Conservation (phyloP, 2,888 invertebrate species). For the Tetragonula carbonaria region DNA sequence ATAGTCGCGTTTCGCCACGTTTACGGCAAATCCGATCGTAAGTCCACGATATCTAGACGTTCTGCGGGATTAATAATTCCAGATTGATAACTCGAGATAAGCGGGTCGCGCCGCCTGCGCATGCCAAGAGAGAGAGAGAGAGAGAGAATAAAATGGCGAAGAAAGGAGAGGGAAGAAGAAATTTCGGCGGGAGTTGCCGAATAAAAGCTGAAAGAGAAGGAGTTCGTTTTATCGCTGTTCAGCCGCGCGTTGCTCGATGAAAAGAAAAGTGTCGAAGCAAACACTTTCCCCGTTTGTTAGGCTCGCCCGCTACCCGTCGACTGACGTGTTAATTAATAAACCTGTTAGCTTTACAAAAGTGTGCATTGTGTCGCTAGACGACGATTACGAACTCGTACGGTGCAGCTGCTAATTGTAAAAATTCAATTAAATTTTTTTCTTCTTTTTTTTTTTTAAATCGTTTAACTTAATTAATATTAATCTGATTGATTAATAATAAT, state of each 20-base stretch:
- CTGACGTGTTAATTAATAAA: slow-evolving; percentile 44
- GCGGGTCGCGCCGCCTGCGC: not conserved
- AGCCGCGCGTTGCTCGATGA: slow-evolving; percentile 35
- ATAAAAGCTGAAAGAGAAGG: slow-evolving; percentile 31
- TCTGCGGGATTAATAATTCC: slow-evolving; percentile 61
- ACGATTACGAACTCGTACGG: too few species aligned
- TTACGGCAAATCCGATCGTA: slow-evolving; percentile 25
- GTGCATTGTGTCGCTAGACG: not conserved
- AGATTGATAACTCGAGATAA: slow-evolving; percentile 60
- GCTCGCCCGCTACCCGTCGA: slow-evolving; percentile 6
- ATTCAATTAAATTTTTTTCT: too few species aligned
- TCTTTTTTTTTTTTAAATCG: too few species aligned
- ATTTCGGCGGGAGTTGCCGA: slow-evolving; percentile 39
- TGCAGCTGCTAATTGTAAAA: too few species aligned
- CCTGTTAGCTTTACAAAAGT: slow-evolving; percentile 1
- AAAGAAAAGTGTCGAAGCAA: slow-evolving; percentile 49
- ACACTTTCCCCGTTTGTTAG: slow-evolving; percentile 64
- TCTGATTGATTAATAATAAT: too few species aligned
- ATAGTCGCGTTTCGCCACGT: slow-evolving; percentile 43
- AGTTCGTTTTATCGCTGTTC: slow-evolving; percentile 64
- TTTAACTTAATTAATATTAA: too few species aligned
- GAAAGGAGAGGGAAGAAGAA: slow-evolving; percentile 10
- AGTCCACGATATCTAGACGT: slow-evolving; percentile 52
- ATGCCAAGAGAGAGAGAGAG: not conserved
- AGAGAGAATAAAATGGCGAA: not conserved